Base-by-base conservation (phyloP, 2,888 invertebrate species). In the Stictocephala bisonia region DNA sequence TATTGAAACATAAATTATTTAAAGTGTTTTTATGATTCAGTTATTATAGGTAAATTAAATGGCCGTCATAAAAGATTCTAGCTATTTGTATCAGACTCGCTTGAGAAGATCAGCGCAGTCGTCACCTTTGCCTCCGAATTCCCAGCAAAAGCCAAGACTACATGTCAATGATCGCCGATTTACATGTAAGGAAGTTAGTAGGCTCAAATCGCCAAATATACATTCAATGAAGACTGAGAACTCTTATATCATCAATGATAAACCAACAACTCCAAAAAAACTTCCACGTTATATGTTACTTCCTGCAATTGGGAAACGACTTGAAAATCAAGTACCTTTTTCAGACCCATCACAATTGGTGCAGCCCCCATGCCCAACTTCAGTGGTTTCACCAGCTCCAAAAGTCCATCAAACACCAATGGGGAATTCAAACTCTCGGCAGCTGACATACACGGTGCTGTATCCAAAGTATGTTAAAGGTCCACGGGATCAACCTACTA, bases 1-100 rank as follows among this genome's bases (percentile, higher is more conserved):
- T 29, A 56, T 31, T 56, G 31, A 18, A 3, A 56, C 22, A 53
- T 53, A 27, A 53, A 24, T 26, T 31, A n/a, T 56, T 29, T 56
- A 13, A 15, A 29, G 56, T 56, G 56, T 29, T 29, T 56, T 56
- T 53, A 24, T 24, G 15, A 56, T 56, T 31, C 1, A 31, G 1
- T 7, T 15, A 44, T 44, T n/a, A 9, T 4, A 9, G 4, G 15
- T 20, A 18, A 15, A 18, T 29, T 3, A 9, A n/a, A 56, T 56
- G 56, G 56, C 56, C 15, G 56, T 56, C n/a, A 26, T 51, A n/a
- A 56, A 31, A 56, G 56, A 56, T 56, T 56, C 31, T 15, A 31
- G 31, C 31, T 6, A 31, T 31, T 3, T 27, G 2, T 31, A 29
- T 20, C 24, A 56, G 18, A 56, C 29, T 31, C 31, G 20, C 27